These are phyloP conservation scores for Pollenia angustigena DNA, from an alignment of 2,888 invertebrate species.

Conservation along the genomic window DNA sequence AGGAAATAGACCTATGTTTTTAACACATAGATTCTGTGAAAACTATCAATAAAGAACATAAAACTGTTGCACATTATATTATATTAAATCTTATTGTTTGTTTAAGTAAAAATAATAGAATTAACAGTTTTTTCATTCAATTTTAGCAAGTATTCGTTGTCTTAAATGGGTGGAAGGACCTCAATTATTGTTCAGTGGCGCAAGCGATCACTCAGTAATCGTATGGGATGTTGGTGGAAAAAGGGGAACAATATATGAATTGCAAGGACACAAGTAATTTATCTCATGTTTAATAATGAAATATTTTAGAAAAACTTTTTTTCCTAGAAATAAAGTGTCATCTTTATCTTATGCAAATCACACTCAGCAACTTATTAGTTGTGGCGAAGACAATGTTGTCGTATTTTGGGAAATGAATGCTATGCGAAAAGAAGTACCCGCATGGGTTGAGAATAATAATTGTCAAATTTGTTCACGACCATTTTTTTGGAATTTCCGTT, in stretches of 20 bases:
- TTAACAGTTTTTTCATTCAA: not conserved
- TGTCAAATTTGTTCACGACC: conserved; percentile 98
- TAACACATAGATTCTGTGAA: too few species aligned
- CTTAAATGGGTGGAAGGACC: conserved; percentile 97
- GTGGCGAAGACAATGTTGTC: conserved; percentile 95
- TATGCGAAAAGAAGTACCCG: conserved; percentile 95
- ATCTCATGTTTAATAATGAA: not conserved
- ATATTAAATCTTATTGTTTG: too few species aligned
- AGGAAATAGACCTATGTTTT: too few species aligned
- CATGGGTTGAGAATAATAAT: conserved; percentile 96
- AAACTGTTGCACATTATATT: too few species aligned
- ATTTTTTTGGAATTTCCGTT: conserved; percentile 99
- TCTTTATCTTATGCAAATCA: conserved; percentile 93
- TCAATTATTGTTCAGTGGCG: conserved; percentile 97
- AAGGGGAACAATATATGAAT: conserved; percentile 97
- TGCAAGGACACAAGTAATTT: conserved; percentile 94
- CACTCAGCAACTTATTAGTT: conserved; percentile 93
- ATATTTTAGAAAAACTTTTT: not conserved
- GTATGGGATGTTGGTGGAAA: conserved; percentile 99
- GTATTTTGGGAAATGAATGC: conserved; percentile 98
- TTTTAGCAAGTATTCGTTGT: conserved; percentile 87
- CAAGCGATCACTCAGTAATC: conserved; percentile 97
- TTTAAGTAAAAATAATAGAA: too few species aligned
- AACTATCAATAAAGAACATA: too few species aligned
- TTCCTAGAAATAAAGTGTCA: conserved; percentile 93